Evolutionary conservation across 2,113 vertebrate genomes (phyloP).

Genomic region (Odocoileus hemionus): DNA sequence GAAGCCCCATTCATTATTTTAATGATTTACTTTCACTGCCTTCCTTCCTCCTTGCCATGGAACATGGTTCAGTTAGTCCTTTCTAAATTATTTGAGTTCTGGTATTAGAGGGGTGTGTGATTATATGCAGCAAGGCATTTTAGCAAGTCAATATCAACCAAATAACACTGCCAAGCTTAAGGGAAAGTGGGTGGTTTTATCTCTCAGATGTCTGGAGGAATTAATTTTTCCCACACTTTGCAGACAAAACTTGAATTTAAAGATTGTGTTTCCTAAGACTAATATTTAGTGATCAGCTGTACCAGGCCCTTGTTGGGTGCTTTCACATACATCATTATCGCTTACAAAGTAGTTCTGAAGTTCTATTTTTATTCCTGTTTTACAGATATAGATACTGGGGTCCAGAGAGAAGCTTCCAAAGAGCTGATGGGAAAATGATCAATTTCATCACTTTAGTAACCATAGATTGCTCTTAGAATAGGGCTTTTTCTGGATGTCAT

Average conservation of each 20-base stretch:
- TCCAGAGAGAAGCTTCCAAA: neutral
- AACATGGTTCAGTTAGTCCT: neutral
- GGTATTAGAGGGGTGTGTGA: neutral
- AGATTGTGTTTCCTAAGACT: neutral
- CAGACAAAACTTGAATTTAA: neutral
- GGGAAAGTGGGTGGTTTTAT: neutral
- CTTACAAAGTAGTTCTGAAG: neutral
- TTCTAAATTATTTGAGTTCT: neutral
- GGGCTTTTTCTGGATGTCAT: neutral
- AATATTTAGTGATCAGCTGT: neutral
- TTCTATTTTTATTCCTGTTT: neutral
- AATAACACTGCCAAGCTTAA: constrained; percentile 2
- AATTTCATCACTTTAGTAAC: neutral
- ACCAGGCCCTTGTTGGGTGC: neutral
- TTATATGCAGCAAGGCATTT: neutral
- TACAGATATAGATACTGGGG: neutral
- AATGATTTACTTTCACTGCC: neutral
- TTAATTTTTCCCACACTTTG: neutral
- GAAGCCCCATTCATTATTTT: neutral
- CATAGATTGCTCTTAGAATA: neutral
- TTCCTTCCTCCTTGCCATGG: neutral
- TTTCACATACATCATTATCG: neutral
- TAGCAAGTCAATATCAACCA: neutral
- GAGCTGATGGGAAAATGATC: neutral
- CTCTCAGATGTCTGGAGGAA: neutral